Evolutionary conservation across 2,888 invertebrate genomes (phyloP).

Genomic region (Agrilus mali): DNA sequence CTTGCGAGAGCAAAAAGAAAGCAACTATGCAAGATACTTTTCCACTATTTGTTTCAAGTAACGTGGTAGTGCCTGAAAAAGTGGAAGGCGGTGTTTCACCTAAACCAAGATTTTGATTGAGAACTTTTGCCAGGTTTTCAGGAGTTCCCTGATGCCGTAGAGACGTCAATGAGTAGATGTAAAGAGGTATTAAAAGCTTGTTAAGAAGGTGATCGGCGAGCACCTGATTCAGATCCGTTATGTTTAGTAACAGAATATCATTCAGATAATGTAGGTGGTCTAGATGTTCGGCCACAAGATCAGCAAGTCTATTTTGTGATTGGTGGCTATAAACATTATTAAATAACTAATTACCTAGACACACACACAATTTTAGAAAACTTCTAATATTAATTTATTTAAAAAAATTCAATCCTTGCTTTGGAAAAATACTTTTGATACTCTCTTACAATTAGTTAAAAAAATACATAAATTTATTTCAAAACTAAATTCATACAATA

Average conservation of each 20-base stretch:
- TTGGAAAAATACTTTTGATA: too few species aligned
- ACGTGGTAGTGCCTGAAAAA: slow-evolving; percentile 15
- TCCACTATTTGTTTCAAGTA: slow-evolving; percentile 25
- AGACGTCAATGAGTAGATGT: slow-evolving; percentile 71
- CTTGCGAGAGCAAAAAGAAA: slow-evolving; percentile 83
- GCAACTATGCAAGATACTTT: slow-evolving; percentile 84
- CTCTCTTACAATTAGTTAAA: too few species aligned
- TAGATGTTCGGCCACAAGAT: slow-evolving; percentile 91
- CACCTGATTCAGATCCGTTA: slow-evolving; percentile 85
- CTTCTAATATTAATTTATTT: too few species aligned
- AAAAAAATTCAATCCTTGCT: too few species aligned
- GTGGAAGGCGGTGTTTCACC: slow-evolving; percentile 24
- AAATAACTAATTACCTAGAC: not conserved
- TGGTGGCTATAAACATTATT: slow-evolving; percentile 57
- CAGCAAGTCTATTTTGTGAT: slow-evolving; percentile 79
- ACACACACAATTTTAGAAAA: too few species aligned
- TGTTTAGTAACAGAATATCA: slow-evolving; percentile 86
- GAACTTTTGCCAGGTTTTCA: slow-evolving; percentile 49
- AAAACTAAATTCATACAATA: too few species aligned
- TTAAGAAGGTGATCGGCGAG: slow-evolving; percentile 88
- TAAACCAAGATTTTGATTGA: slow-evolving; percentile 45
- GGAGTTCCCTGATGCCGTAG: slow-evolving; percentile 42
- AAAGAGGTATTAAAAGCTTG: slow-evolving; percentile 83
- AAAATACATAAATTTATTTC: too few species aligned
- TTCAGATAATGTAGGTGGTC: slow-evolving; percentile 96